Evolutionary conservation across 2,797 vertebrate species (phyloP), one percentile per base, ranked within the genome.

Genomic region (Myiothlypis chrysogaster): DNA sequence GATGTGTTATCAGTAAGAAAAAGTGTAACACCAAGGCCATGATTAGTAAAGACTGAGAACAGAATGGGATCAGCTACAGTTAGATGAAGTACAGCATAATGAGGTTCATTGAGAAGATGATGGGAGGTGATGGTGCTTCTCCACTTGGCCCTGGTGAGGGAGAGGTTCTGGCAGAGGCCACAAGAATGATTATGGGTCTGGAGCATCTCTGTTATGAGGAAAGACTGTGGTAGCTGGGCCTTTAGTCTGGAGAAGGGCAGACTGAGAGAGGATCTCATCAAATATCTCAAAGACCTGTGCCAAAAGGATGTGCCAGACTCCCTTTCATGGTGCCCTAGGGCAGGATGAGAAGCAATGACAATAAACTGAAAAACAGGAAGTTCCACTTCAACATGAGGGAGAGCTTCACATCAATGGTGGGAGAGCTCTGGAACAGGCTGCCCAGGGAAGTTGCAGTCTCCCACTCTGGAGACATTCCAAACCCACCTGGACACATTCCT

Each of bases 161-260:
- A 70, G 49, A 27, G 24, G 32, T 14, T 80, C 14, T 2, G 3
- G 14, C 5, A 3, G 21, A 53, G 39, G 14, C 21, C 34, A 27
- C 30, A 53, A 11, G 34, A 30, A 12, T n/a, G 27, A 11, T 21
- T 15, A 44, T 21, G 4, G 9, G 6, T 23, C 34, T 80, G 68
- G 30, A 66, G 14, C 21, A 73, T 52, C 60, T 73, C 39, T 60
- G 4, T 28, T 65, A 24, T 0, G 0, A 46, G 25, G 34, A 53
- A 30, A 59, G 21, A 25, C 18, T 46, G 13, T 3, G 6, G 24
- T 12, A 80, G 20, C 30, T 73, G 25, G 21, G 24, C 24, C 39
- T 39, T 46, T 59, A 32, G 30, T 34, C 21, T 53, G 25, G 14
- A 52, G 39, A 30, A 52, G 14, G 14, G 17, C 22, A 39, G 39